These are phyloP conservation scores for Eudyptes chrysolophus DNA, from an alignment of 2,113 vertebrate species.

Conservation along the genomic window DNA sequence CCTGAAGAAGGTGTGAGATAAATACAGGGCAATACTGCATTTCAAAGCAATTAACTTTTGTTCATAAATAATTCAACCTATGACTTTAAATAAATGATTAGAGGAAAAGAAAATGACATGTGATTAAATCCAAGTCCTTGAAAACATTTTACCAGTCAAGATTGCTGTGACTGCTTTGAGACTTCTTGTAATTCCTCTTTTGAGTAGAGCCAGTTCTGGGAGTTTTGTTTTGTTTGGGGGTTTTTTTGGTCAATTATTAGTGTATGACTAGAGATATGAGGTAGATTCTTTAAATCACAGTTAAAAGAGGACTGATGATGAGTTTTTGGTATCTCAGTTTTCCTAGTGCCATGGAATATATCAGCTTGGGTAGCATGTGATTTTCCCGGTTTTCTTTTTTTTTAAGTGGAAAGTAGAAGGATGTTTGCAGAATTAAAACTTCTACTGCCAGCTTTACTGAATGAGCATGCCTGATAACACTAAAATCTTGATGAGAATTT, in stretches of 20 bases:
- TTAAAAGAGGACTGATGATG: background rate
- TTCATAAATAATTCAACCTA: constrained; percentile 45
- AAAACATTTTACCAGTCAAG: background rate
- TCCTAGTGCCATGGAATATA: background rate
- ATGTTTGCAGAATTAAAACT: background rate
- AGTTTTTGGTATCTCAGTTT: background rate
- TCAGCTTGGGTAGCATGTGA: background rate
- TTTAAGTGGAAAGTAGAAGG: background rate
- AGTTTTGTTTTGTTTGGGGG: background rate
- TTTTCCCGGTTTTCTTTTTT: background rate
- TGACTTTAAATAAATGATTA: constrained; percentile 44
- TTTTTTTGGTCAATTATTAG: background rate
- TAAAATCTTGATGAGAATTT: background rate
- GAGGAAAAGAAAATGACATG: constrained; percentile 17
- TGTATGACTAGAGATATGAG: background rate
- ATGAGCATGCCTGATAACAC: background rate
- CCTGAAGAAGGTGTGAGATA: background rate
- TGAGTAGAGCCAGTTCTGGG: background rate
- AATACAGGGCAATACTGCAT: background rate
- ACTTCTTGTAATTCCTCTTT: background rate
- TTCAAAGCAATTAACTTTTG: constrained; percentile 39
- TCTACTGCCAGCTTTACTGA: background rate
- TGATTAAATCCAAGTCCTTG: constrained; percentile 37
- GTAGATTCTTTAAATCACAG: background rate
- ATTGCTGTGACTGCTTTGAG: background rate